Conservation (phyloP, 2,888 invertebrate genomes). For the Acanthococcus lagerstroemiae region DNA sequence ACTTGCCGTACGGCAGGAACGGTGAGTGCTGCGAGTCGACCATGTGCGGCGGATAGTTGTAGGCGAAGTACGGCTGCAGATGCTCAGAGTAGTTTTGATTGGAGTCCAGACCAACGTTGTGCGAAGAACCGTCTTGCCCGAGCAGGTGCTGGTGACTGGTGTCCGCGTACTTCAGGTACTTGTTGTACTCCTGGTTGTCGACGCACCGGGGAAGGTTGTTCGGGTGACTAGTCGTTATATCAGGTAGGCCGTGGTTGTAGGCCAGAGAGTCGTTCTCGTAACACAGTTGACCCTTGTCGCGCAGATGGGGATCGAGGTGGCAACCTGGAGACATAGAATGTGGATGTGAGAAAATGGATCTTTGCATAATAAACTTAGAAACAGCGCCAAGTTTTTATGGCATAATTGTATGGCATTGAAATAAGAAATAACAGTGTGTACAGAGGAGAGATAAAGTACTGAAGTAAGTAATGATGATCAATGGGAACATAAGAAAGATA, state of each 20-base stretch:
- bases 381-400: too few relatives aligned
- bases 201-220: conserved; percentile 8
- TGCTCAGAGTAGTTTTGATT: conserved; percentile 24
- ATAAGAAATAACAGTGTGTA: too few relatives aligned
- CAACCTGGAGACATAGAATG: too few relatives aligned
- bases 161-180: conserved; percentile 14
- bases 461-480: too few relatives aligned
- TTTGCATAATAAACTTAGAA: too few relatives aligned
- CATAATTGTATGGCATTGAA: too few relatives aligned
- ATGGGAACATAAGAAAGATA: too few relatives aligned
- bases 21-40: neutral
- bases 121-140: neutral
- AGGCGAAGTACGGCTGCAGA: conserved; percentile 14
- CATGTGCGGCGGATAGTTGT: conserved; percentile 16
- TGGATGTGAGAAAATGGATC: too few relatives aligned
- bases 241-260: conserved; percentile 8
- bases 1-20: conserved; percentile 14
- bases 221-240: conserved; percentile 4
- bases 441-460: too few relatives aligned
- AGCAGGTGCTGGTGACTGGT: conserved; percentile 2
- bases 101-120: conserved; percentile 2
- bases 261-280: conserved; percentile 8
- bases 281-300: conserved; percentile 19
- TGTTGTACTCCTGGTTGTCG: conserved; percentile 12
- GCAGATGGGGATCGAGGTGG: neutral